Percentiles rank a stretch among this genome's conserved stretches.
These are phyloP conservation scores for Prorops nasuta DNA, from an alignment of 1,140 invertebrate species.

Conservation along the genomic window DNA sequence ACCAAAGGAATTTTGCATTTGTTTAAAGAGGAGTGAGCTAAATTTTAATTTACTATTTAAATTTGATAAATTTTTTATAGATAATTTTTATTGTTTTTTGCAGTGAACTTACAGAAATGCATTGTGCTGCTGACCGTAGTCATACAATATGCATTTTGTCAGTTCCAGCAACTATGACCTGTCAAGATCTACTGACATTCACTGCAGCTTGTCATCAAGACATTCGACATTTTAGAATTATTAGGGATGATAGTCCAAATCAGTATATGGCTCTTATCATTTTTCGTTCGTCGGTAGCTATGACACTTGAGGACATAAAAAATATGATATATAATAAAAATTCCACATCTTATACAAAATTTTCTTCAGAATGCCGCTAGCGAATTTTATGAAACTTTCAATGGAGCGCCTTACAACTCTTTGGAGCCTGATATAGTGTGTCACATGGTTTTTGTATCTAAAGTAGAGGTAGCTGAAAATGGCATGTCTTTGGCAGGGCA, in stretches of 20 bases:
- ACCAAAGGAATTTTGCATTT: conserved; percentile 95
- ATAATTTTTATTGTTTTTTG: conserved; percentile 17
- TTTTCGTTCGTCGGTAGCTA: conserved; percentile 65
- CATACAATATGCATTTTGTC: conserved; percentile 89
- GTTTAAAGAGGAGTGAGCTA: conserved; percentile 87
- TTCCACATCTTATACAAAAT: not conserved
- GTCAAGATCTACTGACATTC: conserved; percentile 92
- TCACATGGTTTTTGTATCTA: conserved; percentile 91
- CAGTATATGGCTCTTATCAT: conserved; percentile 97
- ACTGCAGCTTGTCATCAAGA: conserved; percentile 88
- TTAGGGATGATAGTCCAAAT: conserved; percentile 84
- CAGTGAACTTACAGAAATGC: conserved; percentile 66
- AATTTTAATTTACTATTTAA: not conserved
- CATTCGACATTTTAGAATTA: conserved; percentile 88
- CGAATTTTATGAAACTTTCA: conserved; percentile 91
- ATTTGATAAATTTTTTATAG: not conserved
- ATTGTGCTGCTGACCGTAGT: conserved; percentile 67
- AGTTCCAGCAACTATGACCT: conserved; percentile 89
- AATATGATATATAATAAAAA: conserved; percentile 4
- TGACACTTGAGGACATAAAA: not conserved
- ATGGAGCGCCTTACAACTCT: conserved; percentile 89
- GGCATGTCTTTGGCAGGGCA: conserved; percentile 74
- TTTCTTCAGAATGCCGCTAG: conserved; percentile 71
- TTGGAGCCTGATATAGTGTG: conserved; percentile 89
- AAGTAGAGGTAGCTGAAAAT: conserved; percentile 79